Conservation (phyloP, 2,113 vertebrate species). For the Ardeotis arabs region DNA sequence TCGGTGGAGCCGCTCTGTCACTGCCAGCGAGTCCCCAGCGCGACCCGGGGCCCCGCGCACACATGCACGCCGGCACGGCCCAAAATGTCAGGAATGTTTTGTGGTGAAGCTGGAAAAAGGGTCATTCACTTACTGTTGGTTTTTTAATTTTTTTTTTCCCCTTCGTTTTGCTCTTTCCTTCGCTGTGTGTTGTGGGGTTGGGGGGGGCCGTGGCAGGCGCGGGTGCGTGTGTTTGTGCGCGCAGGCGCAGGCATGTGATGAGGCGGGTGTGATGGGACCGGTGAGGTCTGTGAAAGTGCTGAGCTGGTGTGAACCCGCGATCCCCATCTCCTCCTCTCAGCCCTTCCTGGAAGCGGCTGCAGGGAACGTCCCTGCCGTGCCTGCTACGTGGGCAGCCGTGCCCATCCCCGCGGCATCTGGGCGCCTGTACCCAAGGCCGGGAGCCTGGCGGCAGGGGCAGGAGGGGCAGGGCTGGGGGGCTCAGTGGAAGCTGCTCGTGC, state of each 20-base stretch:
- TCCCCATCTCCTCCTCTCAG: conserved; percentile 7
- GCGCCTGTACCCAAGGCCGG: neutral
- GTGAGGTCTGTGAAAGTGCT: conserved; percentile 38
- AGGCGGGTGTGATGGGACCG: conserved; percentile 35
- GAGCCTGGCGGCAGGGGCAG: neutral
- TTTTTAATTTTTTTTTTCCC: neutral
- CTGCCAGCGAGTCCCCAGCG: fast-evolving
- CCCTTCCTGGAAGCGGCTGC: conserved; percentile 42
- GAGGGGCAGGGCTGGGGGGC: neutral
- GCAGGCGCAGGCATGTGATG: conserved; percentile 12
- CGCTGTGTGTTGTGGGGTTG: neutral
- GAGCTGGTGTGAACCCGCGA: conserved; percentile 51
- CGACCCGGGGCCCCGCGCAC: neutral
- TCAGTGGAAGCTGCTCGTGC: neutral
- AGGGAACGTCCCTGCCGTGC: neutral
- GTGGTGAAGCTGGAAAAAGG: conserved; percentile 10
- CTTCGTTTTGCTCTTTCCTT: neutral
- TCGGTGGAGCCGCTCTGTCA: fast-evolving
- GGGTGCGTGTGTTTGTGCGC: neutral
- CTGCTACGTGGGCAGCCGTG: neutral
- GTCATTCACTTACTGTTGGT: neutral
- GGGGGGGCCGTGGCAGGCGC: neutral
- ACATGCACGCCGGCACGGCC: neutral
- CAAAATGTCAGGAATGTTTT: neutral
- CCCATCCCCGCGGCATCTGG: neutral